phyloP scores from a whole-genome alignment of 1,140 invertebrate species.

The Samia ricini region DNA sequence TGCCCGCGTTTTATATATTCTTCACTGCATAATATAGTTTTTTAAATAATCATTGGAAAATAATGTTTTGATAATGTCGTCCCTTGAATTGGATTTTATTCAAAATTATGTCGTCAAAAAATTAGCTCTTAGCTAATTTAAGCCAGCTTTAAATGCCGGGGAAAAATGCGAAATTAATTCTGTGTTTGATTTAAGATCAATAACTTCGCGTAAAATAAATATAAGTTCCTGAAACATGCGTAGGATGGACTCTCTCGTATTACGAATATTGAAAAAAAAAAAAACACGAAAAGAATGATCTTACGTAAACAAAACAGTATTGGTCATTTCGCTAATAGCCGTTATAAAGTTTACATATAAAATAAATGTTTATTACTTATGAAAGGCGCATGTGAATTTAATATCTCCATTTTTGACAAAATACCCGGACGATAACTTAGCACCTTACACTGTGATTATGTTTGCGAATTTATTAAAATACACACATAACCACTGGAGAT shows the following conservation, averaged over 20 bases:
- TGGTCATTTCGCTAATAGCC: not conserved
- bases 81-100: too few relatives aligned
- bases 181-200: not conserved
- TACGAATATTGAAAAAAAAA: not conserved
- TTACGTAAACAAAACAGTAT: not conserved
- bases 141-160: too few relatives aligned
- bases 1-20: too few relatives aligned
- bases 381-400: not conserved
- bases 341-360: not conserved
- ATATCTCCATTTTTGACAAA: not conserved
- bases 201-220: not conserved
- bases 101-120: too few relatives aligned
- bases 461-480: not conserved
- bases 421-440: not conserved
- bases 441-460: not conserved
- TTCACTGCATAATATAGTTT: too few relatives aligned
- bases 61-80: too few relatives aligned
- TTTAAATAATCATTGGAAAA: too few relatives aligned
- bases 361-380: not conserved
- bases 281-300: not conserved
- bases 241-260: not conserved
- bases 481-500: not conserved
- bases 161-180: not conserved
- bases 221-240: not conserved
- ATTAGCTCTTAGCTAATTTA: too few relatives aligned